phyloP scores from a whole-genome alignment of 1,140 invertebrate species.

The Aphis gossypii region DNA sequence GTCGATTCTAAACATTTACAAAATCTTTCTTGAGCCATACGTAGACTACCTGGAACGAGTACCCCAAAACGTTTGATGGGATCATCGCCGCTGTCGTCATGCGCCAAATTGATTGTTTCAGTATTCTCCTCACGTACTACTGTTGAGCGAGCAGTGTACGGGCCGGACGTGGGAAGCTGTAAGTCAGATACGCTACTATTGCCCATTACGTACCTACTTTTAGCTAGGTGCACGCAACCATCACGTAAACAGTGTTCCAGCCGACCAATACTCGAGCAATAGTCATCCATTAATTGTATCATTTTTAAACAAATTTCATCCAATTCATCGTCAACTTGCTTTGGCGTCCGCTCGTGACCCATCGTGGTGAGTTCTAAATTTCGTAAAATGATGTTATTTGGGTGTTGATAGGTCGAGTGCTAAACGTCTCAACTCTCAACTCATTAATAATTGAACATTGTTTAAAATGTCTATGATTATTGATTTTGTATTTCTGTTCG shows the following conservation, averaged over 20 bases:
- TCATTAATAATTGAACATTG: neutral
- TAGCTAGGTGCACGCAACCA: conserved; percentile 71
- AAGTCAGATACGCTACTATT: conserved; percentile 72
- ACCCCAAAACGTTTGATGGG: conserved; percentile 80
- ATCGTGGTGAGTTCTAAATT: neutral
- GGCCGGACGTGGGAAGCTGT: conserved; percentile 70
- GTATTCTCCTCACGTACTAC: neutral
- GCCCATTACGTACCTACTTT: conserved; percentile 76
- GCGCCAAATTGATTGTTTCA: neutral
- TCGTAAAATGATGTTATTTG: neutral
- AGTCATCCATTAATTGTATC: conserved; percentile 74
- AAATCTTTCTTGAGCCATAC: conserved; percentile 73
- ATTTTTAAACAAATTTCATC: conserved; percentile 71
- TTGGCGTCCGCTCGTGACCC: neutral
- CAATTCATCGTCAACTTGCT: conserved; percentile 63
- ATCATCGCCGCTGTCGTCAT: conserved; percentile 63
- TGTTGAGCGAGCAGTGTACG: neutral
- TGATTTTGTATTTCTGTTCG: too few species aligned
- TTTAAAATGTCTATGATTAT: neutral
- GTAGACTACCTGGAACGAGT: conserved; percentile 74
- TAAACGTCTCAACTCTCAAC: neutral
- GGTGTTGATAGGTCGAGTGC: neutral
- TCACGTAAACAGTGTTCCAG: conserved; percentile 72
- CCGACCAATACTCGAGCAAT: conserved; percentile 70
- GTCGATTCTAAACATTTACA: conserved; percentile 70